phyloP scores from a whole-genome alignment of 2,888 invertebrate genomes.

The Clitarchus hookeri region DNA sequence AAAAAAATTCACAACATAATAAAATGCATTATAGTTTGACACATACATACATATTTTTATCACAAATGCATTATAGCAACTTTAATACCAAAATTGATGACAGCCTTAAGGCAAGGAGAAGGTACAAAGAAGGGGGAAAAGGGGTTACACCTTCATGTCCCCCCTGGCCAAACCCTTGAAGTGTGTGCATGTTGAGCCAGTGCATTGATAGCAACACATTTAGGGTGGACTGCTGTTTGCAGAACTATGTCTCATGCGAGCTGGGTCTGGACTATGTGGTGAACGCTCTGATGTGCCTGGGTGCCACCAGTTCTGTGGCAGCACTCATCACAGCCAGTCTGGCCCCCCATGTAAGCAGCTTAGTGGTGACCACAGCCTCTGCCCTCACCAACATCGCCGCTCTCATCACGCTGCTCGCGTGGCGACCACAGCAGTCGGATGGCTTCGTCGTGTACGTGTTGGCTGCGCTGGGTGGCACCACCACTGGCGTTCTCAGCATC shows the following conservation, averaged over 20 bases:
- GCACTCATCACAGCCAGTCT: background rate
- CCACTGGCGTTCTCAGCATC: no score
- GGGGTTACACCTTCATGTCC: no score
- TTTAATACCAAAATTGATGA: no score
- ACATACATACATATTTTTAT: no score
- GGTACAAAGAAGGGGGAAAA: no score
- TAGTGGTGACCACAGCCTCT: background rate
- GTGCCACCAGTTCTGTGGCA: background rate
- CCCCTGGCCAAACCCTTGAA: no score
- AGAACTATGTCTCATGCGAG: background rate
- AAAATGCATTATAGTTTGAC: no score
- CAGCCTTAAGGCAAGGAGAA: no score
- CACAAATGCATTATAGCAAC: no score
- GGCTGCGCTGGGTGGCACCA: background rate
- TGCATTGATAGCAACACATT: no score
- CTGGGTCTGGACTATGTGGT: background rate
- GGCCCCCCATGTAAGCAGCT: background rate
- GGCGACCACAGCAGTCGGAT: background rate
- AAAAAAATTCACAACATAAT: no score
- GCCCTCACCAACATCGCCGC: background rate
- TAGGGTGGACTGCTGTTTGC: background rate
- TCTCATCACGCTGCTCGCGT: background rate
- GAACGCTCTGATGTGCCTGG: background rate
- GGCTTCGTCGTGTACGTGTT: background rate
- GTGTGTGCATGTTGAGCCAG: no score